Conservation (phyloP, 2,888 invertebrate genomes). For the Drosophila setosimentum region DNA sequence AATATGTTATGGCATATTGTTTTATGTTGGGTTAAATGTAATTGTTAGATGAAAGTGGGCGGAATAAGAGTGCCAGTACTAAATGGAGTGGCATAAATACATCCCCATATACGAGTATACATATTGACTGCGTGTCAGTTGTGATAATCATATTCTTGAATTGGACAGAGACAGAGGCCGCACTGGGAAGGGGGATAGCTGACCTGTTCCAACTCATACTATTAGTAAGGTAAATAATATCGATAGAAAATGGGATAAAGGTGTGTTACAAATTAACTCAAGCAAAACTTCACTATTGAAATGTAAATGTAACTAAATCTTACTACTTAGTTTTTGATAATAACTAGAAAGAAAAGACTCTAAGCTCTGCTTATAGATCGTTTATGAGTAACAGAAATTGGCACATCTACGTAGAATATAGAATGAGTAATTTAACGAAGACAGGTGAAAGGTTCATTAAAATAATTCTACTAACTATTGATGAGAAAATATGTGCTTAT, state of each 20-base stretch:
- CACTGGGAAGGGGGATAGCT: not conserved
- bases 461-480: not conserved
- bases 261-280: not conserved
- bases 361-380: too few species aligned
- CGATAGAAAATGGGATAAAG: not conserved
- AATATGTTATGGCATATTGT: constrained; percentile 40
- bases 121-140: constrained; percentile 48
- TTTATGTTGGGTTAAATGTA: constrained; percentile 51
- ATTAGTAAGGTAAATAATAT: not conserved
- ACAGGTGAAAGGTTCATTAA: not conserved
- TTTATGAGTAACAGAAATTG: not conserved
- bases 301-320: too few species aligned
- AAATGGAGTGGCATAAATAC: constrained; percentile 37
- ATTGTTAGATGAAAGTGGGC: constrained; percentile 31
- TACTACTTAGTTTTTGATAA: not conserved
- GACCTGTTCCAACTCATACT: not conserved
- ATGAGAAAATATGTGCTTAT: accelerated
- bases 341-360: not conserved
- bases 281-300: not conserved
- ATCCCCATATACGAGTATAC: constrained; percentile 6
- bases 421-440: not conserved
- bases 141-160: constrained; percentile 33
- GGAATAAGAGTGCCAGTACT: constrained; percentile 18
- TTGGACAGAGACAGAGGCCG: not conserved
- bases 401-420: not conserved